These are phyloP conservation scores for Manduca sexta DNA, from an alignment of 1,140 invertebrate genomes.

Conservation along the genomic window DNA sequence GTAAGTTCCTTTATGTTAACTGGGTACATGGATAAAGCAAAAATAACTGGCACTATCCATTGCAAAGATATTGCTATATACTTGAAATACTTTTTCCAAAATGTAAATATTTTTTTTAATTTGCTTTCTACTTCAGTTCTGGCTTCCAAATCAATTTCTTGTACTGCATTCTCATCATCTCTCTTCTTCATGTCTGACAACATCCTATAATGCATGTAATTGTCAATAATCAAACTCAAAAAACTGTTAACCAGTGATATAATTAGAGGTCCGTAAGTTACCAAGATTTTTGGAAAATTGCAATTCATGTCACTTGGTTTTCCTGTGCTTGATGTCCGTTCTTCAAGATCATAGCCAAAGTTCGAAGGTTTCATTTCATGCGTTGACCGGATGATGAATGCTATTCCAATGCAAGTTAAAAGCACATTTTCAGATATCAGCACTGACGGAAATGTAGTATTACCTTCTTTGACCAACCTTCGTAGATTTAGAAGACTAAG, in stretches of 20 bases:
- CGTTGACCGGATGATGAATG: slow-evolving; percentile 42
- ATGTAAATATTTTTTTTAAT: slow-evolving; percentile 17
- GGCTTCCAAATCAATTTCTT: slow-evolving; percentile 25
- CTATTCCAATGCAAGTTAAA: slow-evolving; percentile 49
- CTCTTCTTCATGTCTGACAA: slow-evolving; percentile 33
- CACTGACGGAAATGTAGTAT: slow-evolving; percentile 29
- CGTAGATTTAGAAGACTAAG: slow-evolving; percentile 49
- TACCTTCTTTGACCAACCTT: slow-evolving; percentile 33
- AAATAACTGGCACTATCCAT: slow-evolving; percentile 48
- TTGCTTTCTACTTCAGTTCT: slow-evolving; percentile 16
- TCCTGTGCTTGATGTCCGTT: slow-evolving; percentile 22
- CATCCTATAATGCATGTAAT: slow-evolving; percentile 59
- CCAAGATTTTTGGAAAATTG: slow-evolving; percentile 38
- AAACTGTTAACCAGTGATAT: slow-evolving; percentile 63
- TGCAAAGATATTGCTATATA: slow-evolving; percentile 38
- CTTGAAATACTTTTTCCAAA: slow-evolving; percentile 46
- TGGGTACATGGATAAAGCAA: slow-evolving; percentile 46
- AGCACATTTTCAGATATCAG: slow-evolving; percentile 59
- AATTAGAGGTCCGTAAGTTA: slow-evolving; percentile 54
- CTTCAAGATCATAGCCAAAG: slow-evolving; percentile 27
- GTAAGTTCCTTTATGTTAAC: slow-evolving; percentile 39
- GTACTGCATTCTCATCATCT: slow-evolving; percentile 41
- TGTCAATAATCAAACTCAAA: slow-evolving; percentile 51
- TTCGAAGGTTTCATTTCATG: slow-evolving; percentile 33
- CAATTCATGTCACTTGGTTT: slow-evolving; percentile 28